Evolutionary conservation across 2,113 vertebrate genomes (phyloP), one percentile per base, ranked within the genome.

Genomic region (Pimephales promelas): DNA sequence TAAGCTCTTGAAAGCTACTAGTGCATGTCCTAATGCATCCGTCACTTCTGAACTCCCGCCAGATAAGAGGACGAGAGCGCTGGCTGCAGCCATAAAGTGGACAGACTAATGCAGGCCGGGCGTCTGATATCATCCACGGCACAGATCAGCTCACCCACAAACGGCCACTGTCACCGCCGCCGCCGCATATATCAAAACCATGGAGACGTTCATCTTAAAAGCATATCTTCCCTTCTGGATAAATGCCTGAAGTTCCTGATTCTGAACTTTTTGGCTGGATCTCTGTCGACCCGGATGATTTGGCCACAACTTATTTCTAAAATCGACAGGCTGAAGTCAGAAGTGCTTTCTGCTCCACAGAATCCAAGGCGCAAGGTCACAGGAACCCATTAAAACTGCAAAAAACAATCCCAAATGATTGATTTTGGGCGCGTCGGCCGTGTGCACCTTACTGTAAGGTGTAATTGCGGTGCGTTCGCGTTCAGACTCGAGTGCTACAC

Each of bases 1-100:
- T 87, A 79, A 85, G 72, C 81, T 43, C 62, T 66, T 85, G 82
- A 84, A 85, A 76, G 70, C 66, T 85, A 45, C 52, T 45, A 59
- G 74, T 49, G 56, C 79, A 66, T 49, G 64, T 40, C 18, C 64
- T 74, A 79, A 81, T 80, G 77, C 83, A 78, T 88, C 77, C 77
- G 71, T 88, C 77, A 85, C 66, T 82, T 75, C 54, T 68, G 64
- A 81, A 73, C 54, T 66, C 31, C 24, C 0, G 57, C 70, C 43
- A 73, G 81, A 72, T 66, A 73, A 83, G 73, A 86, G 13, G 64
- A 57, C 68, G 74, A 10, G 54, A 80, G 59, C 5, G n/a, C 73
- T 68, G 45, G 61, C 57, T 20, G 28, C 22, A 62, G 76, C 81
- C 49, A 34, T 84, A 68, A 74, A 75, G 36, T 28, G 40, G 82